Evolutionary conservation across 53 echinoderm and acorn worm genomes (phyloP).

Genomic region (Luidia sarsii): DNA sequence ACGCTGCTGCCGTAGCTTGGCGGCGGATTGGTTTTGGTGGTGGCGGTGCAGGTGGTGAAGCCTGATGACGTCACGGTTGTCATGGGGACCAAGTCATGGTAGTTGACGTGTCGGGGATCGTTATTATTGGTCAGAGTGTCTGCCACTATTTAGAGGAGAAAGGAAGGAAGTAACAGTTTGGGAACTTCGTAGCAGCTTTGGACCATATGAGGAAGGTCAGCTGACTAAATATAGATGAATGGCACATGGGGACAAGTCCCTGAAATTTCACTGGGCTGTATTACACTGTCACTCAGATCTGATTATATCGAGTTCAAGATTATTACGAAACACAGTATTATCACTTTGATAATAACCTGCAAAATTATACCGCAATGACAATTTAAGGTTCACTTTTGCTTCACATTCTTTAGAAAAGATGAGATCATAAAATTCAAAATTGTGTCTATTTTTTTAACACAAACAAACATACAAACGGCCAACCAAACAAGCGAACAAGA

Average conservation of each 20-base stretch:
- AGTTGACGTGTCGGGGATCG: constrained; percentile 72
- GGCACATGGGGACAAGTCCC: not conserved
- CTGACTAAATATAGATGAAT: constrained; percentile 22
- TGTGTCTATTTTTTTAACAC: too few species aligned
- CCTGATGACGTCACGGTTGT: constrained; percentile 60
- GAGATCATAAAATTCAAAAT: too few species aligned
- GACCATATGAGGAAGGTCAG: constrained; percentile 41
- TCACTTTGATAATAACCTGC: too few species aligned
- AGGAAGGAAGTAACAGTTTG: constrained; percentile 51
- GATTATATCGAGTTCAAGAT: too few species aligned
- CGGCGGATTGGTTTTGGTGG: constrained; percentile 21
- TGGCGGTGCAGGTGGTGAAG: constrained; percentile 30
- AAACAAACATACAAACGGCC: too few species aligned
- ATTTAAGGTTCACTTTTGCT: too few species aligned
- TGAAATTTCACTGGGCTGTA: too few species aligned
- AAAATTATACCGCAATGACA: too few species aligned
- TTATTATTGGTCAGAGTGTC: constrained; percentile 73
- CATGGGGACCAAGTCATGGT: constrained; percentile 59
- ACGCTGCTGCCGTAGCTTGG: constrained; percentile 25
- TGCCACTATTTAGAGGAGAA: constrained; percentile 33
- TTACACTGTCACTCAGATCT: too few species aligned
- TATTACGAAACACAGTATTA: too few species aligned
- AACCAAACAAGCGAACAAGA: too few species aligned
- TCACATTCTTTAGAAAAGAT: too few species aligned
- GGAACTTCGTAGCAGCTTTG: constrained; percentile 13